These are phyloP conservation scores for Montipora capitata DNA, from an alignment of 92 coral and sea anemone genomes.

Conservation along the genomic window DNA sequence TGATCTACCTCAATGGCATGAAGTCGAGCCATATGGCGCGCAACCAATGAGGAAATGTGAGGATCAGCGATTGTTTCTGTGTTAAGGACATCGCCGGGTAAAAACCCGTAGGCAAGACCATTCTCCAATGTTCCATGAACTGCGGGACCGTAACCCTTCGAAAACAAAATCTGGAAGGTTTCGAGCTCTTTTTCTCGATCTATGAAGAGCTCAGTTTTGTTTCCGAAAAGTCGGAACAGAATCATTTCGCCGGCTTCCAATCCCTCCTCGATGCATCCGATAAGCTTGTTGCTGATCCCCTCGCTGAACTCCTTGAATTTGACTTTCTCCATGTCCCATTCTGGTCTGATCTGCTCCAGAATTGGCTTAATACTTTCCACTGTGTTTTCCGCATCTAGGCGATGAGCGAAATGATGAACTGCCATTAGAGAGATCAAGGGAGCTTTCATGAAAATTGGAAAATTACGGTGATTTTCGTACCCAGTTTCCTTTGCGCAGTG, in stretches of 20 bases:
- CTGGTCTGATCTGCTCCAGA: constrained; percentile 80
- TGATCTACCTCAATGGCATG: constrained; percentile 84
- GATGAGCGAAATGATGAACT: constrained; percentile 81
- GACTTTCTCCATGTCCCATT: constrained; percentile 77
- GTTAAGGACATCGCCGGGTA: constrained; percentile 87
- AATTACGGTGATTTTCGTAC: background rate
- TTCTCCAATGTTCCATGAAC: constrained; percentile 91
- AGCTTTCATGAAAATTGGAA: background rate
- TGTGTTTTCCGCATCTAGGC: constrained; percentile 79
- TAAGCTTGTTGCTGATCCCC: constrained; percentile 97
- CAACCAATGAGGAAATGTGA: constrained; percentile 84
- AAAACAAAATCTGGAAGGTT: constrained; percentile 82
- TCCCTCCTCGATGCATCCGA: constrained; percentile 82
- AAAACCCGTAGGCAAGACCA: constrained; percentile 90
- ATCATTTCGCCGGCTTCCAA: constrained; percentile 77
- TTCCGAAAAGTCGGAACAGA: constrained; percentile 92
- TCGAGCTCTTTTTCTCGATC: constrained; percentile 91
- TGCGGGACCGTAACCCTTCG: constrained; percentile 90
- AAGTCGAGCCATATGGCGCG: constrained; percentile 89
- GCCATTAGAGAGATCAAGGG: constrained; percentile 36
- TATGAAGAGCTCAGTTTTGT: constrained; percentile 96
- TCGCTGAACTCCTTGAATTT: constrained; percentile 86
- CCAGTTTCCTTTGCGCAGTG: background rate
- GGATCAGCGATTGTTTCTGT: constrained; percentile 80
- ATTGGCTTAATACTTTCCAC: constrained; percentile 78